Evolutionary conservation across 2,113 vertebrate species (phyloP), one percentile per base, ranked within the genome.

Genomic region (Myxocyprinus asiaticus): DNA sequence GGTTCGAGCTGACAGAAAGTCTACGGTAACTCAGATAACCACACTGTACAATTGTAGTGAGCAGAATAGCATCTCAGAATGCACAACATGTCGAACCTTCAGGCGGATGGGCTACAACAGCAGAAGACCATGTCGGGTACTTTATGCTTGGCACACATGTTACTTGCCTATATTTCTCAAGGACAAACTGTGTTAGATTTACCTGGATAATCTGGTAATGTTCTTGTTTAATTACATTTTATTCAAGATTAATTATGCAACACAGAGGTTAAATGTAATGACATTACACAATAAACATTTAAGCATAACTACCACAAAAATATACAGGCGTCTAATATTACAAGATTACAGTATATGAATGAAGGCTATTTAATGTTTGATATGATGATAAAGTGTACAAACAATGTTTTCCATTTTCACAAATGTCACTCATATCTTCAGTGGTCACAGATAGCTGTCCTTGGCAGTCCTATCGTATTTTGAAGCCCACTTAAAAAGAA

Each of bases 401-500:
- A 62, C 43, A 62, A 33, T 11, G 50, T 63, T 63, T 63, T 63
- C 22, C 22, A n/a, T 50, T 51, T 63, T 14, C 17, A 9, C 59
- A 75, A 33, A 22, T 62, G 6, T 62, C n/a, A 48, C 43, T 74
- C 70, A 63, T 33, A 44, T 48, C 17, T 11, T 74, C 55, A 17
- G 55, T 4, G 55, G 55, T 63, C 59, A 63, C 72, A 42, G 45
- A 75, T 50, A 17, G n/a, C 69, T 71, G 14, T 45, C 9, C 9
- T 71, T 58, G 69, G 53, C 43, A 72, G 70, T 45, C 64, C 6
- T 47, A 42, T 12, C 43, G 43, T 50, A 48, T 77, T 67, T 59
- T 6, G 68, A 74, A 74, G 62, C 71, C 58, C 14, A 43, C 48
- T n/a, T n/a, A n/a, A n/a, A n/a, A n/a, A n/a, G n/a, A n/a, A n/a